Percentiles rank a stretch among this genome's conserved stretches.
phyloP scores from a whole-genome alignment of 2,888 invertebrate genomes.

The Phengaris arion region DNA sequence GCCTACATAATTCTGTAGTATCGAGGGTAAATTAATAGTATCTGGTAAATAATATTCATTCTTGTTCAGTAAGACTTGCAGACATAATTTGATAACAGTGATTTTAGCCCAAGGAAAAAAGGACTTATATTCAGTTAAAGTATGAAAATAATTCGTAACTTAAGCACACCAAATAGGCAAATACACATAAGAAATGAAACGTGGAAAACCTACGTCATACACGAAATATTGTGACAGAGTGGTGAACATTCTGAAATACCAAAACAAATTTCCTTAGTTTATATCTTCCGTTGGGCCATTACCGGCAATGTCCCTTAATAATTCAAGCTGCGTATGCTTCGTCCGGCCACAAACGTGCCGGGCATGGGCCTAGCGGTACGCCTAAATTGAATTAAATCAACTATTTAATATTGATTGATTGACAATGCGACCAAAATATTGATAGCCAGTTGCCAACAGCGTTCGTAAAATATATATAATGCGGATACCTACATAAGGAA shows the following conservation, averaged over 20 bases:
- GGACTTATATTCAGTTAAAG: background rate
- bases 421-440: constrained; percentile 21
- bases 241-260: constrained; percentile 8
- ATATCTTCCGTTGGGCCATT: constrained; percentile 14
- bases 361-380: constrained; percentile 30
- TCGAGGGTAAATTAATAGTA: background rate
- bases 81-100: no score
- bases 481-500: no score
- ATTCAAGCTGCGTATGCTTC: constrained; percentile 32
- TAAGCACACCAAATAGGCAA: background rate
- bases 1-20: background rate
- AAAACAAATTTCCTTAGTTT: constrained; percentile 8
- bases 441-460: background rate
- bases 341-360: constrained; percentile 35
- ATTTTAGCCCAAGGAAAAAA: background rate
- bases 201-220: background rate
- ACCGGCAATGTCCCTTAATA: constrained; percentile 23
- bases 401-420: constrained; percentile 10
- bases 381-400: constrained; percentile 27
- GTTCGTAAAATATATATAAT: background rate
- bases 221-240: background rate
- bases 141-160: background rate
- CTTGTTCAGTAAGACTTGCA: background rate
- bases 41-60: background rate
- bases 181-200: background rate